Base-by-base conservation (phyloP, 2,888 invertebrate species). In the Hypomecis atomaria region DNA sequence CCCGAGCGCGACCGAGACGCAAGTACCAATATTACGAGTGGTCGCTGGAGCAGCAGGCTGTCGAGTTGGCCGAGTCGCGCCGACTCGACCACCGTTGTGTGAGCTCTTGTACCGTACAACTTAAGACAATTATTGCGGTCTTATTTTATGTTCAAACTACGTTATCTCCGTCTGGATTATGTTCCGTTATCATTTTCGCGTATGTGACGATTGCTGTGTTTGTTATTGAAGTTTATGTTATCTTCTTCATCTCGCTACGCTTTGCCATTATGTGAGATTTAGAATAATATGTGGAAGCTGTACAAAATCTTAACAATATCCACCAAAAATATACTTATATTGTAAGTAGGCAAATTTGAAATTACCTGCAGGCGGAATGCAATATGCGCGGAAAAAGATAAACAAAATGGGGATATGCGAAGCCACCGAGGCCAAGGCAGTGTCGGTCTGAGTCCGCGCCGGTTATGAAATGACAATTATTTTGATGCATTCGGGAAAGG, bases 271-370 rank as follows among this genome's bases (percentile, higher is more conserved):
- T 78, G 86, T 86, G 90, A 90, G 88, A 89, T 88, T 80, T 79
- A 79, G 77, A 90, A 90, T 89, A 90, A 90, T 91, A 90, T 90
- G 87, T 91, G 91, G 90, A 90, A 91, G 90, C 87, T 83, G 82
- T 83, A 85, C 84, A 86, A 82, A 84, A 48, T 59, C 53, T 45
- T 63, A 38, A 56, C 56, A 63, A 47, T 65, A 59, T 54, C 52
- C 33, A 54, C 43, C 56, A 10, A 62, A 66, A 60, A 45, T 49
- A 48, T 43, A 42, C 9, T 45, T 52, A 40, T 36, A 7, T 34
- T 45, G 1, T 7, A 11, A 6, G 4, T 6, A 5, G 49, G n/a
- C 0, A 44, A 50, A 49, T 34, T 44, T 11, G 34, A 60, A 55
- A 11, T n/a, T 38, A 45, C 13, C 9, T 2, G 43, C 11, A 7